These are phyloP conservation scores for Distichodus sexfasciatus DNA, from an alignment of 2,797 vertebrate species.

Conservation along the genomic window DNA sequence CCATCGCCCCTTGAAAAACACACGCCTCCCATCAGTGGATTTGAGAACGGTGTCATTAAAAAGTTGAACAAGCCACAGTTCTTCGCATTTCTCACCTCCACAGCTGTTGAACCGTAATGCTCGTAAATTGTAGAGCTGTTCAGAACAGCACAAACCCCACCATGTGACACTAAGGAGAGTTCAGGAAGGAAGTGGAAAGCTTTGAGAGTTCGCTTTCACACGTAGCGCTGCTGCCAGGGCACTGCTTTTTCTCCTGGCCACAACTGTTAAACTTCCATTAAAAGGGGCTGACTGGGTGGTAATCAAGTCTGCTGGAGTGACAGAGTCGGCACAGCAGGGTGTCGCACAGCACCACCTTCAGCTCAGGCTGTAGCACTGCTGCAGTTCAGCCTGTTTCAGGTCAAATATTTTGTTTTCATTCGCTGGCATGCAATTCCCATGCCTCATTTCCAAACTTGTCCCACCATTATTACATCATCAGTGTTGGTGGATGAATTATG, in stretches of 20 bases:
- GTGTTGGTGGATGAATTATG: too few species aligned
- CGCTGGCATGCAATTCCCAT: background rate
- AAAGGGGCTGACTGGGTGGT: background rate
- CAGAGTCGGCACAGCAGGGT: background rate
- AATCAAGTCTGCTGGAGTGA: background rate
- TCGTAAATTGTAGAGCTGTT: background rate
- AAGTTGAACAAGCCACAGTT: background rate
- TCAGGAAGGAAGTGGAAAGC: constrained; percentile 3
- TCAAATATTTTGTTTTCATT: background rate
- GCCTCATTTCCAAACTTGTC: too few species aligned
- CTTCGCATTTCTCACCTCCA: background rate
- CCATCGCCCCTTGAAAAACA: constrained; percentile 4
- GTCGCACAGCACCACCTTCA: constrained; percentile 41
- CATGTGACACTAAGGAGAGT: background rate
- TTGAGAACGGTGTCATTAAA: background rate
- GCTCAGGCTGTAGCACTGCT: constrained; percentile 29
- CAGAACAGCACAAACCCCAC: background rate
- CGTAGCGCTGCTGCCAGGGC: background rate
- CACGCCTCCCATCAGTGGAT: constrained; percentile 5
- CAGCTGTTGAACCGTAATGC: background rate
- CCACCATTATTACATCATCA: too few species aligned
- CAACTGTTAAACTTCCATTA: constrained; percentile 15
- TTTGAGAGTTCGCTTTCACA: background rate
- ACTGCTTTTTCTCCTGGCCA: background rate
- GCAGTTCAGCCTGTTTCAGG: background rate